These are phyloP conservation scores for Pristionchus mayeri DNA, from an alignment of 2,888 invertebrate species.

Conservation along the genomic window DNA sequence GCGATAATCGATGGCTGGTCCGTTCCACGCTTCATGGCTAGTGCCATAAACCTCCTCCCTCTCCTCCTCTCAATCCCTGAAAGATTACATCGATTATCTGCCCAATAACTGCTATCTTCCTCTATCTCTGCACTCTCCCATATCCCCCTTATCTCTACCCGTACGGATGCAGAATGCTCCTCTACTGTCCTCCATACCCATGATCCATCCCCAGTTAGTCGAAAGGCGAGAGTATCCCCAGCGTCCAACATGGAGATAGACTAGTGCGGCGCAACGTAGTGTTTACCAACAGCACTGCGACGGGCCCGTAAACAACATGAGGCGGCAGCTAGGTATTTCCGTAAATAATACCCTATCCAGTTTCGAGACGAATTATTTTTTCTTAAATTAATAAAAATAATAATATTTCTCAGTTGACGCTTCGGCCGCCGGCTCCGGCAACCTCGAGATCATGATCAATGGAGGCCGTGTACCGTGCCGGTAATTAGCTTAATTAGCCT, in stretches of 20 bases:
- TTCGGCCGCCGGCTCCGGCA: slow-evolving; percentile 94
- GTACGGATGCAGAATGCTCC: neutral
- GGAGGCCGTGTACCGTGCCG: slow-evolving; percentile 95
- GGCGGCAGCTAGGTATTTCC: neutral
- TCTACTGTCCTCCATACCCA: neutral
- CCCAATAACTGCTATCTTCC: slow-evolving; percentile 10
- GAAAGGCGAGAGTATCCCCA: neutral
- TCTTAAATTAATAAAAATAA: neutral
- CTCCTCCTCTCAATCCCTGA: neutral
- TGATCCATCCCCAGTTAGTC: neutral
- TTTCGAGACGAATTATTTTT: neutral
- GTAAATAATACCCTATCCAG: neutral
- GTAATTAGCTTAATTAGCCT: slow-evolving; percentile 81
- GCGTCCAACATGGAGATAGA: neutral
- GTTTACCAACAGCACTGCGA: slow-evolving; percentile 10
- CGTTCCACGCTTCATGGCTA: neutral
- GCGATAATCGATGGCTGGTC: slow-evolving; percentile 19
- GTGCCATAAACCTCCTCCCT: too few relatives aligned
- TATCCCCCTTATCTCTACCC: neutral
- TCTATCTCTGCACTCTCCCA: neutral
- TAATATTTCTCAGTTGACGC: slow-evolving; percentile 86
- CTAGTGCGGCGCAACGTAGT: neutral
- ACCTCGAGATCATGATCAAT: slow-evolving; percentile 94
- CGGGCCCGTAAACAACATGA: too few relatives aligned
- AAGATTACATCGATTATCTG: slow-evolving; percentile 47